Evolutionary conservation across 2,797 vertebrate species (phyloP), one percentile per base, ranked within the genome.

Genomic region (Mormyrops boulengeri): DNA sequence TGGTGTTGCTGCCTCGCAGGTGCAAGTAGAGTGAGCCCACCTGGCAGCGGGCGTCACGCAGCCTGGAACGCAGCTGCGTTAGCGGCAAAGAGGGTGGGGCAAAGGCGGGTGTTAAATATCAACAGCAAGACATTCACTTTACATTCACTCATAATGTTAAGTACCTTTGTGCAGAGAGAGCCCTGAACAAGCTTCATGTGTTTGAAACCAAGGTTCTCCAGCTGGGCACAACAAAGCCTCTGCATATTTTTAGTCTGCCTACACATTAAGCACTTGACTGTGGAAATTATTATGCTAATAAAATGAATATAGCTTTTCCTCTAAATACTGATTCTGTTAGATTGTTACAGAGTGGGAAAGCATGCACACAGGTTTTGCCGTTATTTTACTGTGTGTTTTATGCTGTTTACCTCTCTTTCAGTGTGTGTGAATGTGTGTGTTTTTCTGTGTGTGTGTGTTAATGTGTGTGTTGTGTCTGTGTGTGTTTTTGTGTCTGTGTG

Each of bases 21-120:
- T 99, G 98, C 7, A 97, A 98, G 95, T 98, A 99, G 88, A 99
- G 97, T 0, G 98, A 97, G 4, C 98, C 95, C 6, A 99, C 97
- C 89, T 99, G 98, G 91, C 98, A 98, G 92, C 98, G 99, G 0
- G 98, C 97, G 94, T 99, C 97, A 98, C 98, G 99, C 30, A 99
- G 96, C 95, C 99, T 97, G 88, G 98, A 95, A 90, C 98, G 97
- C 92, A 99, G 95, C 99, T 99, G 94, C 0, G 49, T 73, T 44
- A 44, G 41, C 87, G 47, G 84, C 41, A 85, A 60, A 89, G 89
- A 22, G 6, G 60, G 66, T 14, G 34, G 69, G 69, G 69, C 2
- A 1, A 73, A 73, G 69, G 1, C 30, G 0, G 82, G 47, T 26
- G 47, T 26, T 85, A 47, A 14, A 47, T 22, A 47, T 17, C 77